Evolutionary conservation across 2,797 vertebrate genomes (phyloP), one percentile per base, ranked within the genome.

Genomic region (Mormyrus hasselquistii): DNA sequence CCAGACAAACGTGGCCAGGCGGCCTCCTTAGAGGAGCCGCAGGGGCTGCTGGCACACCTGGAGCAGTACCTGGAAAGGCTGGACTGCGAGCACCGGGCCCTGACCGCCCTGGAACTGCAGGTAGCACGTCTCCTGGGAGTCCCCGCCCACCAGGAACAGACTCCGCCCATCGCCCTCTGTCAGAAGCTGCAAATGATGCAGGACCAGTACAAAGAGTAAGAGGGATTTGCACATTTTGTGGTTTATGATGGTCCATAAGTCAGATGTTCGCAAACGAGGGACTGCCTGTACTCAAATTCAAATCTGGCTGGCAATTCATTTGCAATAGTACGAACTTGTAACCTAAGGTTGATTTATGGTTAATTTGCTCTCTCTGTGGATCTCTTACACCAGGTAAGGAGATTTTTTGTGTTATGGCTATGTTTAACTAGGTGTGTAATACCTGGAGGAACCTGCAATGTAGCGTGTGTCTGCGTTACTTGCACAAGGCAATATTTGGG

Each of bases 171-270:
- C 38, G 95, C 95, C 0, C 92, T 97, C 10, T 95, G 95, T 88
- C 94, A 96, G 91, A 96, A 96, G 92, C 95, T 99, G 88, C 95
- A 93, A 73, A 91, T 91, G 1, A 97, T 98, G 97, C 96, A 97
- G 76, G 93, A 94, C 2, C 95, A 93, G 52, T 97, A 97, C 90
- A 59, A 89, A 91, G 96, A 95, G 98, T 99, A 92, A 95, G 97
- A 65, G 65, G 2, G 2, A 47, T 0, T 5, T 34, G 55, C n/a
- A 6, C 1, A 2, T 88, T 52, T 59, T 88, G 0, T 50, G 47
- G 50, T 38, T 55, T 19, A 59, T 4, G 55, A 22, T 65, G 59
- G 59, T 16, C 12, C 14, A 52, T 52, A 52, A 65, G 22, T 65
- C 22, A 4, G 12, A 69, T 29, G 29, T 73, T 73, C 1, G 65